Conservation (phyloP, 2,113 vertebrate genomes). For the Lota lota region DNA sequence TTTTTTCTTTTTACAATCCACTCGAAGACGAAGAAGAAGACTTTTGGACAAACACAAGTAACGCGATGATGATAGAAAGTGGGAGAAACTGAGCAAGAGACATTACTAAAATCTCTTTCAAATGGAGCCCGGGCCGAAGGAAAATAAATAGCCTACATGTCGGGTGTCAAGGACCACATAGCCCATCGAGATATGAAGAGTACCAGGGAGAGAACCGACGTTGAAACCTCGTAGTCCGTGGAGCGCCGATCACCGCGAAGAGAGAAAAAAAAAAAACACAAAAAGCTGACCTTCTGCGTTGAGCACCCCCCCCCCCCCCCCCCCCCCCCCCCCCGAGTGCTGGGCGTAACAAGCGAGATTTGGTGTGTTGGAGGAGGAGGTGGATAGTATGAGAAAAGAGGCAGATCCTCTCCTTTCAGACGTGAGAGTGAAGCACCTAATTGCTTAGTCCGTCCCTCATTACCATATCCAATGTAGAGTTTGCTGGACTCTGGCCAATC, state of each 20-base stretch:
- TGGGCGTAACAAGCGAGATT: constrained; percentile 70
- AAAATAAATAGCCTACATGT: no score
- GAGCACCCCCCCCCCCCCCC: constrained; percentile 70
- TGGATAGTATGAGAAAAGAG: constrained; percentile 68
- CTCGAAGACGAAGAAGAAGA: no score
- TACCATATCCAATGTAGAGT: constrained; percentile 91
- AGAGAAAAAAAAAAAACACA: constrained; percentile 18
- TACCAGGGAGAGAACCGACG: no score
- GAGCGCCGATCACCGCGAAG: constrained; percentile 15
- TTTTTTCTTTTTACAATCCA: no score
- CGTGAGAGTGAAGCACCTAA: constrained; percentile 83
- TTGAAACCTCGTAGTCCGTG: no score
- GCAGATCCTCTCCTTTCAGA: constrained; percentile 68
- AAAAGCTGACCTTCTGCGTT: constrained; percentile 19
- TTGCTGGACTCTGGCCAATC: constrained; percentile 86
- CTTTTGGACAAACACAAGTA: no score
- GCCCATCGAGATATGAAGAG: no score
- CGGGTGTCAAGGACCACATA: no score
- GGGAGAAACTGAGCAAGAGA: no score
- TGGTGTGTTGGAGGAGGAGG: constrained; percentile 33
- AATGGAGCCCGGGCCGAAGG: no score
- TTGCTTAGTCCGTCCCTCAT: constrained; percentile 92
- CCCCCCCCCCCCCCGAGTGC: constrained; percentile 69
- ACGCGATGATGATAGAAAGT: no score
- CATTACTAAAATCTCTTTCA: no score